Evolutionary conservation across 2,113 vertebrate genomes (phyloP).

Genomic region (Datnioides undecimradiatus): DNA sequence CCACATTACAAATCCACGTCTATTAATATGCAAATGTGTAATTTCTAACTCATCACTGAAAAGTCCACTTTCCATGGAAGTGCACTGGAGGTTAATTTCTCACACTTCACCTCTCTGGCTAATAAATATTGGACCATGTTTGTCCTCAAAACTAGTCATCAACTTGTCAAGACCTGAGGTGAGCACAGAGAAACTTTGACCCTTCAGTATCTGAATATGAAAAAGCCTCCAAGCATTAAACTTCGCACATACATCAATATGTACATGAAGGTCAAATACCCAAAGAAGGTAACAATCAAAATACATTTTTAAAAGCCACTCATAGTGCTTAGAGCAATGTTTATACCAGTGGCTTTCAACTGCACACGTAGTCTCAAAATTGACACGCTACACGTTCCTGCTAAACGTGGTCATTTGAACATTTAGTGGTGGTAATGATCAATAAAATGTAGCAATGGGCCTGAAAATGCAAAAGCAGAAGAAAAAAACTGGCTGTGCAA

Average conservation of each 20-base stretch:
- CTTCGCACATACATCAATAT: background rate
- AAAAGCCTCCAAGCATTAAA: background rate
- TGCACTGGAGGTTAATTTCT: background rate
- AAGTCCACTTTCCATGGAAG: background rate
- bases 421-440: background rate
- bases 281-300: background rate
- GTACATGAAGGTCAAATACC: constrained; percentile 6
- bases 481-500: background rate
- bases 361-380: too few relatives aligned
- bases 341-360: background rate
- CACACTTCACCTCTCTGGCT: background rate
- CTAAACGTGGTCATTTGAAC: too few relatives aligned
- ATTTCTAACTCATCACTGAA: background rate
- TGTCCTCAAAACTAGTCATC: background rate
- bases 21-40: background rate
- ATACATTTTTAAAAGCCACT: background rate
- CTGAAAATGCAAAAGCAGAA: background rate
- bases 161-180: background rate
- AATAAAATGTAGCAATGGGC: background rate
- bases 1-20: background rate
- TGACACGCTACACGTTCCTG: too few relatives aligned
- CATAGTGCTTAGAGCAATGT: background rate
- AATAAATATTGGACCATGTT: background rate
- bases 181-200: background rate
- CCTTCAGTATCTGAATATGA: background rate